Conservation (phyloP, 2,797 vertebrate species). For the Diceros bicornis region DNA sequence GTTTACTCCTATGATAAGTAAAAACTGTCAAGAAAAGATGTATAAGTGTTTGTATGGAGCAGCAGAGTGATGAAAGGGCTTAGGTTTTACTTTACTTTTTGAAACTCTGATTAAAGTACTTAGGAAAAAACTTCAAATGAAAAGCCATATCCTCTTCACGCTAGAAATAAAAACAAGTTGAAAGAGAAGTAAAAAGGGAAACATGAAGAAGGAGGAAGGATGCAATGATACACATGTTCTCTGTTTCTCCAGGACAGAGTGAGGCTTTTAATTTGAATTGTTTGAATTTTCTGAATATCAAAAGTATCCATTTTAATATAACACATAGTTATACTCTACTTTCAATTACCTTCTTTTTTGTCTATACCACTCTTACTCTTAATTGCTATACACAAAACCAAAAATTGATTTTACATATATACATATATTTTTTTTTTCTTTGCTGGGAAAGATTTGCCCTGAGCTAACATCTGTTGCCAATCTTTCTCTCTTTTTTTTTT, state of each 20-base stretch:
- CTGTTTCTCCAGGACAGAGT: neutral
- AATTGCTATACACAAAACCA: neutral
- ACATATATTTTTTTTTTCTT: too few relatives aligned
- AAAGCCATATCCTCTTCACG: neutral
- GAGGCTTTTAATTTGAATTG: neutral
- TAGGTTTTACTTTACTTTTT: neutral
- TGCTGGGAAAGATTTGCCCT: too few relatives aligned
- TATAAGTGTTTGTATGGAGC: neutral
- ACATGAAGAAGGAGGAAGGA: neutral
- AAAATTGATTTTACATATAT: neutral
- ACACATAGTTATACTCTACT: neutral
- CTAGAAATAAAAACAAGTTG: neutral
- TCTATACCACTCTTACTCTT: neutral
- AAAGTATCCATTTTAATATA: neutral
- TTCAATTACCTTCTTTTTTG: neutral
- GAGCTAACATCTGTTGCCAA: too few relatives aligned
- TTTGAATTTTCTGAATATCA: neutral
- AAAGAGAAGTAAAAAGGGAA: neutral
- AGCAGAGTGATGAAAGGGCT: neutral
- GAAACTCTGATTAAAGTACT: neutral
- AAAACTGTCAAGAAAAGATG: neutral
- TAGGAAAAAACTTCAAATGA: neutral
- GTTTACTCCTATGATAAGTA: neutral
- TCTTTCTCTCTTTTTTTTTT: too few relatives aligned
- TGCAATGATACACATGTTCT: too few relatives aligned